phyloP scores from a whole-genome alignment of 2,113 vertebrate species.

The Alectura lathami region DNA sequence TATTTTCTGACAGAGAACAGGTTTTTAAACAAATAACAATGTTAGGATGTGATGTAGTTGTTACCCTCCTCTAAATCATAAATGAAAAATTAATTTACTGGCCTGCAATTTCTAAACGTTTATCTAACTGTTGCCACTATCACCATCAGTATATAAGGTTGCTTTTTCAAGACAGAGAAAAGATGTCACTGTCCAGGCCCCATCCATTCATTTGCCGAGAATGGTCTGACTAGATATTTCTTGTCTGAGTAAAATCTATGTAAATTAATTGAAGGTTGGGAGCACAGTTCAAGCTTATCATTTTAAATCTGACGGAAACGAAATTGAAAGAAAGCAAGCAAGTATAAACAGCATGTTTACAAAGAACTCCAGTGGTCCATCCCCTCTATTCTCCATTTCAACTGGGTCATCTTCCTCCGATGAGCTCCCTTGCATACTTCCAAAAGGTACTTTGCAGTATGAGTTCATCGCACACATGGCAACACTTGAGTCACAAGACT shows the following conservation, averaged over 20 bases:
- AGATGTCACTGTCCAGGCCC: neutral
- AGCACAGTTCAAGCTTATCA: neutral
- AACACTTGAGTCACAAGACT: neutral
- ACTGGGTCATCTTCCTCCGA: neutral
- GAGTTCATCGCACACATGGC: neutral
- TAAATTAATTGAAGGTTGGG: neutral
- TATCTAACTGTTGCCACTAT: neutral
- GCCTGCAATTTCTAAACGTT: neutral
- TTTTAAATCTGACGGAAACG: neutral
- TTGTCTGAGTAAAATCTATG: neutral
- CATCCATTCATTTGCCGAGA: neutral
- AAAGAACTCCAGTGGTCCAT: neutral
- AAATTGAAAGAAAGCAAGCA: neutral
- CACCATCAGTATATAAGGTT: neutral
- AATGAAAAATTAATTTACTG: neutral
- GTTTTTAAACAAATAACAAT: neutral
- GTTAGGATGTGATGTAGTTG: neutral
- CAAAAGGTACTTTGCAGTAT: neutral
- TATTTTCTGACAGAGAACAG: neutral
- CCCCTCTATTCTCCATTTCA: neutral
- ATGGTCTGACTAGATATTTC: neutral
- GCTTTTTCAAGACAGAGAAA: neutral
- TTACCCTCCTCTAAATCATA: neutral
- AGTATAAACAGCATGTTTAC: neutral
- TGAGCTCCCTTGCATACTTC: neutral